phyloP scores from a whole-genome alignment of 2,888 invertebrate species.

The Drosophila stalkeri region DNA sequence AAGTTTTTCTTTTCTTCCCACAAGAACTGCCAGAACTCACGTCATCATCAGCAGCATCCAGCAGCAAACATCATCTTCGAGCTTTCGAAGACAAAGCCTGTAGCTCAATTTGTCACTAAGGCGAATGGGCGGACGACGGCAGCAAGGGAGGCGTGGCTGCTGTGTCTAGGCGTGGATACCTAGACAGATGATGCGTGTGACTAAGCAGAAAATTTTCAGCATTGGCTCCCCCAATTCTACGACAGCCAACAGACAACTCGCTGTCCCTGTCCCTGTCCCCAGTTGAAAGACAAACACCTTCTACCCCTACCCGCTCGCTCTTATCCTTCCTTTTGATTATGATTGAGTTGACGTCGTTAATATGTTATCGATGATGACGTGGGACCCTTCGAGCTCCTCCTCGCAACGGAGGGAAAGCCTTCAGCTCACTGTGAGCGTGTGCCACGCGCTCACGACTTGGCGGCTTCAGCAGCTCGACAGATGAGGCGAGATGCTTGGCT shows the following conservation, averaged over 20 bases:
- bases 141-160: slow-evolving; percentile 52
- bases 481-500: background rate
- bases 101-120: slow-evolving; percentile 78
- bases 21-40: slow-evolving; percentile 27
- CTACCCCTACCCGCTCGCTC: background rate
- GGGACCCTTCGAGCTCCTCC: slow-evolving; percentile 10
- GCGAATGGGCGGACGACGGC: slow-evolving; percentile 32
- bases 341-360: slow-evolving; percentile 81
- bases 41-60: slow-evolving; percentile 25
- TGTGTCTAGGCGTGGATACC: slow-evolving; percentile 19
- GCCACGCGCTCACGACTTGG: slow-evolving; percentile 24
- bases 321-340: slow-evolving; percentile 58
- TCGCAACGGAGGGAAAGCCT: background rate
- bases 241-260: slow-evolving; percentile 29
- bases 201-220: slow-evolving; percentile 64
- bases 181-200: slow-evolving; percentile 64
- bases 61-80: slow-evolving; percentile 13
- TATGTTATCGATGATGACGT: slow-evolving; percentile 66
- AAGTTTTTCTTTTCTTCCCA: slow-evolving; percentile 59
- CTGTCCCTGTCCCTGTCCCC: slow-evolving; percentile 1
- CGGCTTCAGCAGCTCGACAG: slow-evolving; percentile 1
- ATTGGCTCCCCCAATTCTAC: slow-evolving; percentile 35
- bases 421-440: slow-evolving; percentile 7
- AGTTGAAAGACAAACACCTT: background rate
- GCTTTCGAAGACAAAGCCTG: slow-evolving; percentile 43